Evolutionary conservation across 2,797 vertebrate genomes (phyloP).

Genomic region (Myiothlypis coronata): DNA sequence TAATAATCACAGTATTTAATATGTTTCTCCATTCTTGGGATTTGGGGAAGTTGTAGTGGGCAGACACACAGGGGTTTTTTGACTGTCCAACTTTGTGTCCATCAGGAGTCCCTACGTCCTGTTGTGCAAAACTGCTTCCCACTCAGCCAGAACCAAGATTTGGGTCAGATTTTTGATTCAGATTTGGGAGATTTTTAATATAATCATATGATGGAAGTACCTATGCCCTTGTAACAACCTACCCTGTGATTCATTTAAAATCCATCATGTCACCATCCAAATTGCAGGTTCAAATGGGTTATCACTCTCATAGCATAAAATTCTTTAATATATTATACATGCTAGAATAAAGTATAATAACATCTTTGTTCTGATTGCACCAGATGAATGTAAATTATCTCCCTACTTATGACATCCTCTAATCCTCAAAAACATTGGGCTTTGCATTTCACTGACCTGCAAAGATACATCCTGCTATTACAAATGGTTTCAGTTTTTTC

Average conservation of each 20-base stretch:
- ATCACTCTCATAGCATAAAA: neutral
- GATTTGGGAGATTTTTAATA: neutral
- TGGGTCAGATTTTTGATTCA: neutral
- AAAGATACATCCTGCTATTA: neutral
- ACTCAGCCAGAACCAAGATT: neutral
- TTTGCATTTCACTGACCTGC: neutral
- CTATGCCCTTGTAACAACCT: neutral
- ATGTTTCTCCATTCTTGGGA: rapidly evolving
- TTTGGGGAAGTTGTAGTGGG: neutral
- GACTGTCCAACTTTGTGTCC: neutral
- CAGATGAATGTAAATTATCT: neutral
- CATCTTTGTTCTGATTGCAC: neutral
- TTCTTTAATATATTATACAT: neutral
- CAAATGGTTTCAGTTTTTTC: neutral
- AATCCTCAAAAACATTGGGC: neutral
- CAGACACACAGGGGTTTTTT: rapidly evolving
- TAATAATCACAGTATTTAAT: neutral
- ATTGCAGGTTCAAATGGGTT: neutral
- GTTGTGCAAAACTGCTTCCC: neutral
- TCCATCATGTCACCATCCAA: neutral
- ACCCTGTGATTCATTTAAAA: neutral
- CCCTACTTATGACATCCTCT: neutral
- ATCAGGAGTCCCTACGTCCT: neutral
- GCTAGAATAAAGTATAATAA: neutral
- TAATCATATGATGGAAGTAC: neutral